Conservation (phyloP, 2,797 vertebrate genomes). For the Chromobotia macracanthus region DNA sequence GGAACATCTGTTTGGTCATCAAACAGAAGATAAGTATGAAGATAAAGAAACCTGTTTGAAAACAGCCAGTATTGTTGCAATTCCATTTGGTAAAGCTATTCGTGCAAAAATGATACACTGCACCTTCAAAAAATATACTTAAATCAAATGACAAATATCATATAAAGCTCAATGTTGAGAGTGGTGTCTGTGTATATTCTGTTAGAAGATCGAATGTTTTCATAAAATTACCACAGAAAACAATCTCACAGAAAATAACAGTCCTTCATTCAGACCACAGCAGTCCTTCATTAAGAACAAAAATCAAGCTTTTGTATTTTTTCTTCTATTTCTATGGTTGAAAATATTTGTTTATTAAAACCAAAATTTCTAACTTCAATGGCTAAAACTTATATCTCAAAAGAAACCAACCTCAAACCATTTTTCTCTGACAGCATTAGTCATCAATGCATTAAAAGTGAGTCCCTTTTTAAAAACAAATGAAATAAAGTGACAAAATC, state of each 20-base stretch:
- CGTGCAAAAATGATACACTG: background rate
- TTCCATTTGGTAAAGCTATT: background rate
- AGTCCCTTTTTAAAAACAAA: slow-evolving; percentile 31
- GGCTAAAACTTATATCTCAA: background rate
- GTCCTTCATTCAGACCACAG: no score
- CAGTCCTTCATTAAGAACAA: no score
- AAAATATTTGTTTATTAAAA: background rate
- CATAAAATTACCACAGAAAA: no score
- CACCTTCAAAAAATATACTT: background rate
- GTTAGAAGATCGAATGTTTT: no score
- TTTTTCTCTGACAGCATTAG: slow-evolving; percentile 6
- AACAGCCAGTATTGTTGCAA: background rate
- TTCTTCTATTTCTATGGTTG: background rate
- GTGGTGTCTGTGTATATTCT: no score
- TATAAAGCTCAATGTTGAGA: no score
- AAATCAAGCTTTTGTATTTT: no score
- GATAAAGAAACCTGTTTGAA: background rate
- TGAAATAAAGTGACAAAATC: slow-evolving; percentile 31
- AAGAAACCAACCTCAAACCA: background rate
- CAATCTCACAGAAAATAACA: no score
- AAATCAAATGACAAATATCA: background rate
- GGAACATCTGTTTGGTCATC: no score
- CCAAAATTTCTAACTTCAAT: background rate
- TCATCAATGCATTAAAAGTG: slow-evolving; percentile 20
- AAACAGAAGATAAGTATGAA: background rate